phyloP scores from a whole-genome alignment of 2,888 invertebrate genomes.

The Agrilus biguttatus region DNA sequence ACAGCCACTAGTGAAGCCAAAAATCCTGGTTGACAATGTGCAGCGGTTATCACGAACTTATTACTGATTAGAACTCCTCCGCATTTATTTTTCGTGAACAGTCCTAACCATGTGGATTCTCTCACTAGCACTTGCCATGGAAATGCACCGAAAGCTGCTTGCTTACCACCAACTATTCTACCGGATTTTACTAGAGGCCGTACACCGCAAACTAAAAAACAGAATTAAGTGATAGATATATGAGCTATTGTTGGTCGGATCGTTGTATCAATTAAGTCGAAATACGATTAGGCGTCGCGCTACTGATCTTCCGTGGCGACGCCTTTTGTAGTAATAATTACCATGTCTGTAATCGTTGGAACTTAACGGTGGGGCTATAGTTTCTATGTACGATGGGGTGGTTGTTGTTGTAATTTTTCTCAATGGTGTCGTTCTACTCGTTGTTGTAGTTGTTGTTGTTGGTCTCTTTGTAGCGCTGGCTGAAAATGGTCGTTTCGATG shows the following conservation, averaged over 20 bases:
- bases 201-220: constrained; percentile 68
- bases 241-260: neutral
- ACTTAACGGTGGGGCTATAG: constrained; percentile 8
- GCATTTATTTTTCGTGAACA: constrained; percentile 90
- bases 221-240: neutral
- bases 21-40: constrained; percentile 91
- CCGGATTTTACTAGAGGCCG: constrained; percentile 66
- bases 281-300: neutral
- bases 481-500: constrained; percentile 18
- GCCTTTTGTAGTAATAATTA: constrained; percentile 7
- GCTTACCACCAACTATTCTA: constrained; percentile 81
- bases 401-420: constrained; percentile 15
- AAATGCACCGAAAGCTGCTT: constrained; percentile 73
- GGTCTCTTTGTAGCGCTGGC: constrained; percentile 28
- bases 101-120: constrained; percentile 85
- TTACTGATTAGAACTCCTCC: constrained; percentile 86
- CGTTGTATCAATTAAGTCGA: neutral
- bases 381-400: constrained; percentile 12
- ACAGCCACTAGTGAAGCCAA: constrained; percentile 81
- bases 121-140: constrained; percentile 88
- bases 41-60: constrained; percentile 79
- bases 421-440: constrained; percentile 24
- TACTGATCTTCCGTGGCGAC: too few species aligned
- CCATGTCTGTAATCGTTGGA: constrained; percentile 12
- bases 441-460: constrained; percentile 20